Evolutionary conservation across 2,113 vertebrate species (phyloP).

Genomic region (Nettapus auritus): DNA sequence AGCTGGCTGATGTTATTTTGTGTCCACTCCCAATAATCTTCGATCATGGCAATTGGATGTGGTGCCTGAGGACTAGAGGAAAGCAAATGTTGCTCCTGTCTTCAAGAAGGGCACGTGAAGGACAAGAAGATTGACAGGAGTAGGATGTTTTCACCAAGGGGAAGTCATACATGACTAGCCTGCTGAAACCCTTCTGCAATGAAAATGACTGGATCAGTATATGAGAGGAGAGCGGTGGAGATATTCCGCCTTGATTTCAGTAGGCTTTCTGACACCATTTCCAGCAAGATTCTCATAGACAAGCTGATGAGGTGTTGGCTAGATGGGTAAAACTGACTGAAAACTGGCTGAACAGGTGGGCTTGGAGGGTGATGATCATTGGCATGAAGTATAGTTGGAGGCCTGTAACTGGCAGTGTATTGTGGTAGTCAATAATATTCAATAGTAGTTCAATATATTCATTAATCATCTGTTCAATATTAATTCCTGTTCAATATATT

Average conservation of each 20-base stretch:
- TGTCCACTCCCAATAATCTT: neutral
- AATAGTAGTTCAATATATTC: neutral
- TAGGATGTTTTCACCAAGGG: neutral
- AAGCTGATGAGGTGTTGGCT: neutral
- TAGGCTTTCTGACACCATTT: neutral
- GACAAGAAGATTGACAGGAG: neutral
- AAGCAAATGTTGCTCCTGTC: neutral
- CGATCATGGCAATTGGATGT: neutral
- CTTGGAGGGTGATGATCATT: neutral
- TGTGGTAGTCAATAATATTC: neutral
- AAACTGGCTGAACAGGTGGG: neutral
- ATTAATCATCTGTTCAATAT: neutral
- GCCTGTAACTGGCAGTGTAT: neutral
- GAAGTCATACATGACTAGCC: neutral
- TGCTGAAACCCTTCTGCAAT: neutral
- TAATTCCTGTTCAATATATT: neutral
- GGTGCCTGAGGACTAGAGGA: neutral
- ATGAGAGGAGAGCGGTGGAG: neutral
- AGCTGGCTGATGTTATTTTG: neutral
- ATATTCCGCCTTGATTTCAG: neutral
- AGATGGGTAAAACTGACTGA: neutral
- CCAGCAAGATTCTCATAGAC: neutral
- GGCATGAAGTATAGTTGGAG: neutral
- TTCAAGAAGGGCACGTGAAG: neutral
- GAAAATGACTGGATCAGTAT: neutral